Base-by-base conservation (phyloP, 1,140 invertebrate genomes). In the Bombus superbus region DNA sequence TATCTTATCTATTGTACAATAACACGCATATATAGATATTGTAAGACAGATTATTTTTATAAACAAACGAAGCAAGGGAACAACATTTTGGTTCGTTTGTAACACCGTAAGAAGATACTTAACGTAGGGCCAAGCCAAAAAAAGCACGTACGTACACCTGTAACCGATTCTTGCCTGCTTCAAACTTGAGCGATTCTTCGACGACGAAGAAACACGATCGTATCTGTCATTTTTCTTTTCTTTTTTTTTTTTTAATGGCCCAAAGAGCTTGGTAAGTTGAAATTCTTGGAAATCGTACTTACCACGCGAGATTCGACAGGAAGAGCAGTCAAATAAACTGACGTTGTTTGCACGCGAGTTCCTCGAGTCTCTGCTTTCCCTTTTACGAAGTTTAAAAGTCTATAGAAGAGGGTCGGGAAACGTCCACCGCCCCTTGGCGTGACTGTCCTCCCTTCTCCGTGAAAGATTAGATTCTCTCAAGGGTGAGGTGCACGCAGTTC, bases 401-500 rank as follows among this genome's bases (percentile, higher is more conserved):
- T 59, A 11, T 59, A 68, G 2, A 57, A 57, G 35, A 32, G 35
- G 66, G 77, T n/a, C 57, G 35, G 25, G 25, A 73, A 40, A 11
- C 28, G 5, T 80, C 57, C 59, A 53, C 25, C 59, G 28, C 59
- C 68, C 59, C 59, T 42, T 82, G n/a, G 44, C 78, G 71, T 66
- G 71, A 68, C 78, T 13, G 32, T 71, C 69, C 69, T 74, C 78
- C 71, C 68, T 81, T 71, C 68, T 59, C 59, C 47, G 22, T 72
- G 62, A 81, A 57, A 81, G 79, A 81, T 81, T 86, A 81, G 79
- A 35, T 74, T 68, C 68, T 68, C 72, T n/a, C 28, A 28, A 86
- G 84, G 79, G 79, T 73, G 82, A 68, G 68, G 59, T 44, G 28
- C 59, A 42, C 40, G 38, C 10, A n/a, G 40, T 75, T 75, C 32